These are phyloP conservation scores for Fulica atra DNA, from an alignment of 2,113 vertebrate genomes.

Conservation along the genomic window DNA sequence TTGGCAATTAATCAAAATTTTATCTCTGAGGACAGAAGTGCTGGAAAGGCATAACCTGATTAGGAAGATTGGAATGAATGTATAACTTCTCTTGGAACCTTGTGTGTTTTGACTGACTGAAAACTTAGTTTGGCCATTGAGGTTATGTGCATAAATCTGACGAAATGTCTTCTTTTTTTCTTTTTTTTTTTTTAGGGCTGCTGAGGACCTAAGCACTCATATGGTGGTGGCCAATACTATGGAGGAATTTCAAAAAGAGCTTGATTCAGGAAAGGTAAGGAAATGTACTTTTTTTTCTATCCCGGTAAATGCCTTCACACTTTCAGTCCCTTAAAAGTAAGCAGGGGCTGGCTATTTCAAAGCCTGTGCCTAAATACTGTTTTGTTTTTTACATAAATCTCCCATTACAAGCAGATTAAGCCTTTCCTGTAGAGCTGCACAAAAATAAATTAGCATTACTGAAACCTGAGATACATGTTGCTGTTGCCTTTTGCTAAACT, in stretches of 20 bases:
- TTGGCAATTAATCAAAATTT: not conserved
- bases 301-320: not conserved
- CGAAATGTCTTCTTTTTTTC: not conserved
- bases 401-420: not conserved
- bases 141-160: not conserved
- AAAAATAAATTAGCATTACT: not conserved
- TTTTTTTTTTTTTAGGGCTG: slow-evolving; percentile 78
- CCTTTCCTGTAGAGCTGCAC: not conserved
- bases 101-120: not conserved
- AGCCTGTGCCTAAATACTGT: not conserved
- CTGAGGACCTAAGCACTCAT: slow-evolving; percentile 85
- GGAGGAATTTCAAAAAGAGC: slow-evolving; percentile 91
- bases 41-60: not conserved
- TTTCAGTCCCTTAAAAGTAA: not conserved
- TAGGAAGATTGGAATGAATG: not conserved
- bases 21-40: not conserved
- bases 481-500: not conserved
- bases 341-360: not conserved
- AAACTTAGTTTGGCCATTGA: not conserved
- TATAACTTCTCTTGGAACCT: not conserved
- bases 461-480: not conserved
- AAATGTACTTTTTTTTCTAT: not conserved
- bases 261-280: slow-evolving; percentile 92
- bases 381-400: not conserved
- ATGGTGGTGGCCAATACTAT: slow-evolving; percentile 90